Base-by-base conservation (phyloP, 1,140 invertebrate genomes). In the Apolygus lucorum region DNA sequence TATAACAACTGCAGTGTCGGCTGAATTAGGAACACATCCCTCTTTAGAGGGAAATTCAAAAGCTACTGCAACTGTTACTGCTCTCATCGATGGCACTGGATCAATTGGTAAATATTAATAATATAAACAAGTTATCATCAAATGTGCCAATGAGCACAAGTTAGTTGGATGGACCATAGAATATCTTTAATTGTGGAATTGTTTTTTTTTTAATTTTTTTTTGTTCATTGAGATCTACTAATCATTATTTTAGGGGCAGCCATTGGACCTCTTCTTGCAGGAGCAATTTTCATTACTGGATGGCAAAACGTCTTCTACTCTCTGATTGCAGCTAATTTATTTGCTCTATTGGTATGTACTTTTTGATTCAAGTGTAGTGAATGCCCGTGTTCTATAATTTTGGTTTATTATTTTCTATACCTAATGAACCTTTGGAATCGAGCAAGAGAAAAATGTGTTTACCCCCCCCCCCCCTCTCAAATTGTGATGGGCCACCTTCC, bases 1-100 rank as follows among this genome's bases (percentile, higher is more conserved):
- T 22, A 98, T 98, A 76, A 98, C 95, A 14, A 98, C 96, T 4
- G 93, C 94, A 0, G 94, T 98, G 54, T 95, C 93, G 64, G 92
- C 95, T 13, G 95, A 98, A 78, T 81, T 98, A 1, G 95, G 94
- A 72, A 92, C 92, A 0, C 94, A 97, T 82, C 84, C 87, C 69
- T 90, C 87, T 71, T 81, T 98, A 52, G 84, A 87, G 67, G 90
- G 90, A 0, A 93, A 94, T 81, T 81, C 92, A 0, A 92, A 90
- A 79, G 95, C 95, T 13, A 78, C 98, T 59, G 94, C 95, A 1
- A 98, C 95, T 0, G 95, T 98, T 0, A 95, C 95, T 14, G 92
- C 95, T 11, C 96, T 98, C 73, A 97, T 98, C 68, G 96, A 98
- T 81, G 95, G 95, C 34, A 98, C 94, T 2, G 95, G 95, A 0